Percentiles rank a stretch among this genome's conserved stretches.
Conservation (phyloP, 2,888 invertebrate species). For the Pimpla rufipes region DNA sequence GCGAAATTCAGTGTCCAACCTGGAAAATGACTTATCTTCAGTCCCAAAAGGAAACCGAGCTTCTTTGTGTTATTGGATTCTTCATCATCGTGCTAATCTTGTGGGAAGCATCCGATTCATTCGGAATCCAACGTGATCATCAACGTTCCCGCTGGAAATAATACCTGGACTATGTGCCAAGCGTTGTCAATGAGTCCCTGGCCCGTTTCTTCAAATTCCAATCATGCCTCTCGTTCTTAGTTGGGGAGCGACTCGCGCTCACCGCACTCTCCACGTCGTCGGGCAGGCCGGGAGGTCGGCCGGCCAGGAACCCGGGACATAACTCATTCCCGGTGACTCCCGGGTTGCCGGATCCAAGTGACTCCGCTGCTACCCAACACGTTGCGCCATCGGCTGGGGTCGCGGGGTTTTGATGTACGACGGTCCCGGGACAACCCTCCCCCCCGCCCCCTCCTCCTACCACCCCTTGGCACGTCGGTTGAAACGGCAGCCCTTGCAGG, state of each 20-base stretch:
- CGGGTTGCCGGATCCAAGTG: conserved; percentile 36
- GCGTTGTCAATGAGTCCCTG: background rate
- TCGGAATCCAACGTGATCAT: no score
- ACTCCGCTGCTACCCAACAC: conserved; percentile 9
- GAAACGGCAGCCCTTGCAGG: conserved; percentile 50
- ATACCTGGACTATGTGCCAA: no score
- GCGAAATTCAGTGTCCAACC: no score
- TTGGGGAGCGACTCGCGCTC: conserved; percentile 50
- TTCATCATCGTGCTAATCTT: no score
- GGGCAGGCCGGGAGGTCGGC: conserved; percentile 23
- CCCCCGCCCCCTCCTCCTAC: no score
- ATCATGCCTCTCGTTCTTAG: background rate
- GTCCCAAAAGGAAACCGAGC: no score
- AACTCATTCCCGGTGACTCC: conserved; percentile 77
- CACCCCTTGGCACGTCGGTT: conserved; percentile 56
- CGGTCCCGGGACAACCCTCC: conserved; percentile 74
- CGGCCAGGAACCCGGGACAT: conserved; percentile 68
- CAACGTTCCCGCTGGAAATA: no score
- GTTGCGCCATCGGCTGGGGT: conserved; percentile 50
- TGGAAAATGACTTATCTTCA: no score
- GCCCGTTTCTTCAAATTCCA: conserved; percentile 1
- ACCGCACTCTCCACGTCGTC: conserved; percentile 31
- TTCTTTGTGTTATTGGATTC: no score
- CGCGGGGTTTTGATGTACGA: conserved; percentile 80
- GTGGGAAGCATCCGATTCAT: no score